Percentiles rank a stretch among this genome's conserved stretches.
Conservation (phyloP, 2,113 vertebrate genomes). For the Centropus unirufus region DNA sequence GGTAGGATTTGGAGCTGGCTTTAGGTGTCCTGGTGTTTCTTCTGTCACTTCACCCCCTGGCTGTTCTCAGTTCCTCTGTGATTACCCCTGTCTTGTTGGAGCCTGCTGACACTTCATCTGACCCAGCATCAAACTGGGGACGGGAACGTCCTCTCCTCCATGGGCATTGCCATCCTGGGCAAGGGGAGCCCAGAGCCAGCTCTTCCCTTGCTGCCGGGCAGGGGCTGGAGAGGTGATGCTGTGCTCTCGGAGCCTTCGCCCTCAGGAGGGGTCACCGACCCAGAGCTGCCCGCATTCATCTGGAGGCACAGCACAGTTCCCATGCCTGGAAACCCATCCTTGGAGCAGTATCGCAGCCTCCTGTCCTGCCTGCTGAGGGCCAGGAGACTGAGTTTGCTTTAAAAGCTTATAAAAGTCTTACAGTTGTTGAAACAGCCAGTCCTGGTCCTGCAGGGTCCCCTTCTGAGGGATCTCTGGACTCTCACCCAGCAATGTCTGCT, state of each 20-base stretch:
- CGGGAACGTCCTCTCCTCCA: accelerated
- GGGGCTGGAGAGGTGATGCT: not conserved
- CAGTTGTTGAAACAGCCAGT: not conserved
- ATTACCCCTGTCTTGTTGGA: not conserved
- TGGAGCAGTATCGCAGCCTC: not conserved
- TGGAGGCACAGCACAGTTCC: not conserved
- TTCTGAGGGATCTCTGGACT: accelerated
- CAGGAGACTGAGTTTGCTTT: not conserved
- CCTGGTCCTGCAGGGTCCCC: not conserved
- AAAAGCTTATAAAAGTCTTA: accelerated
- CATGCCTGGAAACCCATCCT: not conserved
- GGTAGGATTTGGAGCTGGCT: slow-evolving; percentile 21
- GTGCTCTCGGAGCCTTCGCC: not conserved
- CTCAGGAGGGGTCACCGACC: accelerated
- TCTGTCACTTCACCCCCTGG: not conserved
- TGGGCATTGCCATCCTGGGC: accelerated
- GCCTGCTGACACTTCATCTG: not conserved
- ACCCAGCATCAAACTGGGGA: not conserved
- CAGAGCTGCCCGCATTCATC: accelerated
- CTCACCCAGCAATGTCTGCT: accelerated
- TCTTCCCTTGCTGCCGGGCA: not conserved
- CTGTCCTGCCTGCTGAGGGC: not conserved
- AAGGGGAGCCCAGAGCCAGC: not conserved
- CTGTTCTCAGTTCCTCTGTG: not conserved
- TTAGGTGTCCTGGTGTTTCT: not conserved